Conservation (phyloP, 2,113 vertebrate genomes). For the Apodemus speciosus region DNA sequence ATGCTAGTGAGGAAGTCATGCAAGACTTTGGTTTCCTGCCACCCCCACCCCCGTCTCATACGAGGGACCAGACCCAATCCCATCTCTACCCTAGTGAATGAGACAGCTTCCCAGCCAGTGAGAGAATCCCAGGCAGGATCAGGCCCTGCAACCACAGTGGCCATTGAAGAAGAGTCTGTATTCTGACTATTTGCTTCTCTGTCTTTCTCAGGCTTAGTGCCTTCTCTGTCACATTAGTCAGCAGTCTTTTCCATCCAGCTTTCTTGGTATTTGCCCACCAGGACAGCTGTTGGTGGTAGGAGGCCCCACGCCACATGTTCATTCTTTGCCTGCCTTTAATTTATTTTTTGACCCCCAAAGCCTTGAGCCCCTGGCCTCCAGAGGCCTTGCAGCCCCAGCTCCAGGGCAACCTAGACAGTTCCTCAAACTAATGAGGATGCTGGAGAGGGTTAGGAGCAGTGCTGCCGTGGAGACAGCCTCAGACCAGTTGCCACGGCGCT, state of each 20-base stretch:
- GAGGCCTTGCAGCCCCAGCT: neutral
- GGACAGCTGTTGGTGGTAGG: neutral
- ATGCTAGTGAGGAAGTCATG: rapidly evolving
- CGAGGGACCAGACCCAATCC: neutral
- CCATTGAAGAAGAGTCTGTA: neutral
- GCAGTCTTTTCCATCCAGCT: neutral
- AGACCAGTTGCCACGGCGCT: neutral
- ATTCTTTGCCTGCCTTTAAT: slow-evolving; percentile 29
- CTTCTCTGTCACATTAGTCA: neutral
- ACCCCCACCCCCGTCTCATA: neutral
- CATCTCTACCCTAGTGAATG: neutral
- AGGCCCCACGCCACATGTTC: neutral
- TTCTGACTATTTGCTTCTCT: neutral
- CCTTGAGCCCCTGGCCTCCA: neutral
- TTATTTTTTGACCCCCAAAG: slow-evolving; percentile 31
- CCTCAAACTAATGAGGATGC: neutral
- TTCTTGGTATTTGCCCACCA: slow-evolving; percentile 16
- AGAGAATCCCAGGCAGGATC: neutral
- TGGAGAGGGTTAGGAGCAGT: neutral
- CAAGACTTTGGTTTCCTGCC: neutral
- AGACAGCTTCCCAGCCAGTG: neutral
- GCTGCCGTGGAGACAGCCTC: slow-evolving; percentile 25
- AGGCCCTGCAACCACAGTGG: rapidly evolving
- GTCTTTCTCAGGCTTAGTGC: neutral
- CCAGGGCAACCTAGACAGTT: slow-evolving; percentile 34